Conservation (phyloP, 2,113 vertebrate species). For the Festucalex cinctus region DNA sequence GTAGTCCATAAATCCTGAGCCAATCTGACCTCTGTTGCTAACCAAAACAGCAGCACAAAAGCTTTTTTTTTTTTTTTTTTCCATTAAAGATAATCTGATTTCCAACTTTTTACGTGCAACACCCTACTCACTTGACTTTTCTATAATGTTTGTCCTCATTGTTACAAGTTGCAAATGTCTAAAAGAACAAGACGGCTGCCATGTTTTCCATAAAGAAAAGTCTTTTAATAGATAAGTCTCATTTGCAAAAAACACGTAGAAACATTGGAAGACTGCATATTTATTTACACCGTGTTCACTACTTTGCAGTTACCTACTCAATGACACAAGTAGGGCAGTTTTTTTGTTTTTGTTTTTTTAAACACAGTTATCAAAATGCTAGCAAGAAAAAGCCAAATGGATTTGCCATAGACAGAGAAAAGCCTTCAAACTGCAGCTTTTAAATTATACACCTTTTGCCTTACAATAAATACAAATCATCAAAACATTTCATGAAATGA, state of each 20-base stretch:
- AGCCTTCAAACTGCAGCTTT: conserved; percentile 61
- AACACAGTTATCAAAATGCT: conserved; percentile 54
- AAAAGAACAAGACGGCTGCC: conserved; percentile 17
- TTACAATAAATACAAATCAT: conserved; percentile 75
- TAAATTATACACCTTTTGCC: conserved; percentile 65
- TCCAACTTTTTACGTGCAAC: too few species aligned
- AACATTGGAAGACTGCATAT: conserved; percentile 67
- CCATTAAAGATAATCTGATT: too few species aligned
- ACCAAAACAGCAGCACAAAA: too few species aligned
- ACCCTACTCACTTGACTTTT: too few species aligned
- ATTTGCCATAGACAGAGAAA: conserved; percentile 53
- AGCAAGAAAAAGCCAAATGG: conserved; percentile 44
- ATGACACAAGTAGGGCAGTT: conserved; percentile 42
- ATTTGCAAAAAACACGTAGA: conserved; percentile 69
- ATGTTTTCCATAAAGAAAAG: conserved; percentile 49
- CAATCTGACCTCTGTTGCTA: too few species aligned
- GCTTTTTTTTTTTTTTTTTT: too few species aligned
- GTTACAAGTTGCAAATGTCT: too few species aligned
- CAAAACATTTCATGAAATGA: conserved; percentile 65
- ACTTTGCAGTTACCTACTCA: conserved; percentile 67
- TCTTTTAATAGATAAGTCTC: conserved; percentile 67
- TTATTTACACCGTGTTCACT: conserved; percentile 61
- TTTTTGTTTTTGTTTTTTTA: conserved; percentile 11
- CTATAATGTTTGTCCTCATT: too few species aligned
- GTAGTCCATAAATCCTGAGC: not conserved